phyloP scores from a whole-genome alignment of 2,888 invertebrate genomes.

The Cheilosia scutellata region DNA sequence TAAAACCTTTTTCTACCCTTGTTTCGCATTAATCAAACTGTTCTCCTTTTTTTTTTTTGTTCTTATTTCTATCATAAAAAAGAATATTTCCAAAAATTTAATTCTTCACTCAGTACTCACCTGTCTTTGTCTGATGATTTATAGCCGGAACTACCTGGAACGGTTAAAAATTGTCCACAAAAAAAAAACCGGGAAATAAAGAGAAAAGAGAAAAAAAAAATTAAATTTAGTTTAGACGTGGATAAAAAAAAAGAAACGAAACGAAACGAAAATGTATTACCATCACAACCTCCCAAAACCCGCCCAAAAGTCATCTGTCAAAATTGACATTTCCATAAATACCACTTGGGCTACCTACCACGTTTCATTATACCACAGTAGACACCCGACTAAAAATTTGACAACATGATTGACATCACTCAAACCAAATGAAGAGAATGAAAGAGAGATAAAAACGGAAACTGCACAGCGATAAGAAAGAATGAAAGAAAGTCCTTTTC shows the following conservation, averaged over 20 bases:
- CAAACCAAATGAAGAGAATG: constrained; percentile 42
- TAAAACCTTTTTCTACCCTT: background rate
- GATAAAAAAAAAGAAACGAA: constrained; percentile 32
- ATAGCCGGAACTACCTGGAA: constrained; percentile 92
- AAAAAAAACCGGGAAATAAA: constrained; percentile 20
- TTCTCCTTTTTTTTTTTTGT: background rate
- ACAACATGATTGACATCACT: constrained; percentile 62
- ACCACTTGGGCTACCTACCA: constrained; percentile 22
- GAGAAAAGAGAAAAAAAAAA: constrained; percentile 63
- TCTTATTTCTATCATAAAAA: constrained; percentile 15
- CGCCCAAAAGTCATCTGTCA: constrained; percentile 50
- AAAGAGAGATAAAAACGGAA: background rate
- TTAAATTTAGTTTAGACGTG: constrained; percentile 62
- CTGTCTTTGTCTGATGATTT: constrained; percentile 93
- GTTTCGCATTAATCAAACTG: constrained; percentile 59
- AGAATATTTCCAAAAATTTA: constrained; percentile 77
- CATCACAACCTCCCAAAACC: background rate
- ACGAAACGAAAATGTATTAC: constrained; percentile 51
- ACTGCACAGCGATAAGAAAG: constrained; percentile 41
- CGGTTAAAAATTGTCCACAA: constrained; percentile 29
- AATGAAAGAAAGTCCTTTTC: constrained; percentile 28
- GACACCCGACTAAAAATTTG: constrained; percentile 19
- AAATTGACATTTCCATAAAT: constrained; percentile 63
- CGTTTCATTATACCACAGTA: constrained; percentile 12
- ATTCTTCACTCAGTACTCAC: constrained; percentile 85